Evolutionary conservation across 2,113 vertebrate species (phyloP).

Genomic region (Arenaria interpres): DNA sequence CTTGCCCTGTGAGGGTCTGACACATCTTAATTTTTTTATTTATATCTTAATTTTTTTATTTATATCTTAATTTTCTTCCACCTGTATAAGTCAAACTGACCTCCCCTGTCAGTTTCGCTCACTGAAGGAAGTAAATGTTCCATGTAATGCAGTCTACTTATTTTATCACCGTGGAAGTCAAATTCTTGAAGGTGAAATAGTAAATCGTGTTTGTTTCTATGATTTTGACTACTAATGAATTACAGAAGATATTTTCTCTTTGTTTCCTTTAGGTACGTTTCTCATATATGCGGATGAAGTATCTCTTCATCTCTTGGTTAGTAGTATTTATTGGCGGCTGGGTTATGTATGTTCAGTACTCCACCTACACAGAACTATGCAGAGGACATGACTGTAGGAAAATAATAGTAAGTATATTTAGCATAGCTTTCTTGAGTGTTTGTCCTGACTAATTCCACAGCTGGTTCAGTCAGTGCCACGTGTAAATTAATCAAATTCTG

Average conservation of each 20-base stretch:
- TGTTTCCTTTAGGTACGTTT: conserved; percentile 82
- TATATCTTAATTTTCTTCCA: neutral
- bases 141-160: neutral
- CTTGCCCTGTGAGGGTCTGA: neutral
- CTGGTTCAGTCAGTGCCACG: neutral
- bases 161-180: neutral
- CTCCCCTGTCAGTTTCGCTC: neutral
- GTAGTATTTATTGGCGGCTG: conserved; percentile 95
- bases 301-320: conserved; percentile 96
- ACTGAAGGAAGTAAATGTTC: neutral
- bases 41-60: neutral
- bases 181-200: neutral
- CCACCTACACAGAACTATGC: conserved; percentile 94
- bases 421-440: neutral
- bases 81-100: neutral
- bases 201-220: neutral
- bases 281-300: conserved; percentile 92
- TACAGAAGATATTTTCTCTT: conserved; percentile 6
- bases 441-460: neutral
- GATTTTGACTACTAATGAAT: conserved; percentile 20
- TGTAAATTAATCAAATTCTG: neutral
- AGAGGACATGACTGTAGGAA: conserved; percentile 95
- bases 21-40: neutral
- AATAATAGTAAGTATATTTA: conserved; percentile 86
- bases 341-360: conserved; percentile 95